Base-by-base conservation (phyloP, 2,888 invertebrate species). In the Orthosia incerta region DNA sequence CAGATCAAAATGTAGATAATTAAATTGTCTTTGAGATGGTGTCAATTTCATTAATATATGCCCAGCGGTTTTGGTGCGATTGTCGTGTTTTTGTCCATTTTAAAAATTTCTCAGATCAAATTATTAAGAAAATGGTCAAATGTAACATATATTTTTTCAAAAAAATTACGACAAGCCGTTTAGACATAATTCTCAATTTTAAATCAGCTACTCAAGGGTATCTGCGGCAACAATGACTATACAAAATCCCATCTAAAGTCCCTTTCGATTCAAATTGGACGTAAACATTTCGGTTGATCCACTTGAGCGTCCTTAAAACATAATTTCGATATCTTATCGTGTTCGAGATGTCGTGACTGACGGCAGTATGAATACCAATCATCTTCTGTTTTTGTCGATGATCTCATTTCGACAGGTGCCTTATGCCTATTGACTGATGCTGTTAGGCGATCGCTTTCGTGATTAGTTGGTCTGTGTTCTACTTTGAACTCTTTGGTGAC, bases 241-340 rank as follows among this genome's bases (percentile, higher is more conserved):
- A 26, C 11, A 11, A 61, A 56, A 26, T 11, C 39, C 13, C 39
- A 46, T 56, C 5, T 20, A 15, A 56, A 67, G 61, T 60, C 51
- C 48, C 68, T 56, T 69, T 15, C 31, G 13, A 59, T 56, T 63
- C 31, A 39, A 60, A 68, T 63, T 53, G 51, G 12, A 50, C 45
- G 16, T 15, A 60, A 51, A 59, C 67, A 73, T 55, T 68, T 81
- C 53, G 50, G 20, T 23, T 69, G 66, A 66, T 66, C 71, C 55
- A 75, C 67, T 74, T 76, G 15, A 26, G 13, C 48, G 85, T 76
- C 75, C 82, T 78, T 81, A 79, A 78, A 82, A 79, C 78, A 80
- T 80, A 71, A 81, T 80, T 84, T 76, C 82, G 71, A 77, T 87
- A 88, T 86, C 85, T 90, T 88, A 88, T 89, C 89, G 81, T 74